phyloP scores from a whole-genome alignment of 2,797 vertebrate species.

The Hylomyscus alleni region DNA sequence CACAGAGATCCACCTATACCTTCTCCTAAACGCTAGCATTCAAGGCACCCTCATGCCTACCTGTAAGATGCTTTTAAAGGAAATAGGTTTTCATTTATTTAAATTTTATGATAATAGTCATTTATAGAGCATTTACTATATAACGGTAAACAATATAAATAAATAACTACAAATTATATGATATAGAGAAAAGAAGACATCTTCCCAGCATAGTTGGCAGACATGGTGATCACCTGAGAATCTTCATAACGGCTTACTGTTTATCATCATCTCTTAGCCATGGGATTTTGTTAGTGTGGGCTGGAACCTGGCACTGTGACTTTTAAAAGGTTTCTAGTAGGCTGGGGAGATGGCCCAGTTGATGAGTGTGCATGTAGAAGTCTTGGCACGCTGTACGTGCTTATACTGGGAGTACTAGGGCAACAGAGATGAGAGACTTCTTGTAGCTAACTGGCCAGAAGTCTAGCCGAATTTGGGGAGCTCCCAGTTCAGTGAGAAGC shows the following conservation, averaged over 20 bases:
- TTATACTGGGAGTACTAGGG: neutral
- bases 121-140: constrained; percentile 18
- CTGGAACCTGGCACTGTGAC: neutral
- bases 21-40: no score
- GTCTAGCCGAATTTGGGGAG: neutral
- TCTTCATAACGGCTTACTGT: constrained; percentile 27
- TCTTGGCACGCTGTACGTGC: neutral
- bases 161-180: neutral
- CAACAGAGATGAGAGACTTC: neutral
- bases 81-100: constrained; percentile 48
- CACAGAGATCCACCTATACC: no score
- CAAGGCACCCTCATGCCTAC: neutral
- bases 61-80: neutral
- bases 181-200: constrained; percentile 25
- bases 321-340: constrained; percentile 49
- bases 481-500: neutral
- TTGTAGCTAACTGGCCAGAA: neutral
- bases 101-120: constrained; percentile 35
- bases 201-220: constrained; percentile 26
- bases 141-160: constrained; percentile 17
- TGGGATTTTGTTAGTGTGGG: constrained; percentile 58
- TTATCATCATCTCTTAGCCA: constrained; percentile 16
- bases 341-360: neutral
- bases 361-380: neutral
- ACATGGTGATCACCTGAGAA: constrained; percentile 10